Conservation (phyloP, 2,797 vertebrate species). For the Dromococcyx pavoninus region DNA sequence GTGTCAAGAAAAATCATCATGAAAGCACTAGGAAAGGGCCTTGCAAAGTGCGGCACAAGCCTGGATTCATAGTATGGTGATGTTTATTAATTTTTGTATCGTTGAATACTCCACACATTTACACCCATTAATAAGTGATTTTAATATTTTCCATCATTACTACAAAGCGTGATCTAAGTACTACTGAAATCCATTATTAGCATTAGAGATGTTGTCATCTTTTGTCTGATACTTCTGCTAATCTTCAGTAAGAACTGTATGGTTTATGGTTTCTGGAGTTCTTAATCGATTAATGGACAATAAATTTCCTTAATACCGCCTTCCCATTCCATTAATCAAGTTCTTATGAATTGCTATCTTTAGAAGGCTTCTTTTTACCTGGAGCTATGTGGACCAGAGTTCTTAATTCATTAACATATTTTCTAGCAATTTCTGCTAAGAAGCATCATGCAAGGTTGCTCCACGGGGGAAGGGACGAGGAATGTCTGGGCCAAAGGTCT, state of each 20-base stretch:
- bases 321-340: not conserved
- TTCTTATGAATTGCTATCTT: not conserved
- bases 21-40: not conserved
- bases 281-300: not conserved
- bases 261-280: not conserved
- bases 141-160: not conserved
- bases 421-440: not conserved
- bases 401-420: not conserved
- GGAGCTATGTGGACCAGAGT: not conserved
- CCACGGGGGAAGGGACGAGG: not conserved
- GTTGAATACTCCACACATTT: not conserved
- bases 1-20: not conserved
- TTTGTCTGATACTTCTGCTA: not conserved
- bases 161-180: not conserved
- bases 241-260: not conserved
- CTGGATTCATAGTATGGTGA: not conserved
- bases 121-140: not conserved
- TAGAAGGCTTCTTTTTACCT: not conserved
- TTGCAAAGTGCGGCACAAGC: not conserved
- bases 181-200: not conserved
- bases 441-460: rapidly evolving
- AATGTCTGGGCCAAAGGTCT: not conserved
- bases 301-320: not conserved
- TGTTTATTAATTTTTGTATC: rapidly evolving
- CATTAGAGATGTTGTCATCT: not conserved